Base-by-base conservation (phyloP, 2,888 invertebrate genomes). In the Pristionchus fissidentatus region DNA sequence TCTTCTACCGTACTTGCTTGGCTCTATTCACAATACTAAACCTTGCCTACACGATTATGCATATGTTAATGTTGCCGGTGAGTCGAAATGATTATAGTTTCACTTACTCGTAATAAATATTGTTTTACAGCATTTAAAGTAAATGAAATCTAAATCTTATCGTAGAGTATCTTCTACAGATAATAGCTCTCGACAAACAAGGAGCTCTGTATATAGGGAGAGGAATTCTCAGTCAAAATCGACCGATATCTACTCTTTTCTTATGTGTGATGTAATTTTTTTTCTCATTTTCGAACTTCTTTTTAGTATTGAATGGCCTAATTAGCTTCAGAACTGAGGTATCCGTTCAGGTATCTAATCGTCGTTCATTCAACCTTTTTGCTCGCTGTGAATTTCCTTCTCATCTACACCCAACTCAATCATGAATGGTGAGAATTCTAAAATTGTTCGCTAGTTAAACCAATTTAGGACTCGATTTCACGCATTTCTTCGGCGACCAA, bases 271-370 rank as follows among this genome's bases (percentile, higher is more conserved):
- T 77, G 49, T 29, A 43, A 15, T 32, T 22, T 26, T 43, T 73
- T 41, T 19, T 49, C n/a, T n/a, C n/a, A n/a, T 43, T 43, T 46
- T n/a, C n/a, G n/a, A n/a, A n/a, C n/a, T n/a, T n/a, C n/a, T n/a
- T n/a, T n/a, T n/a, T n/a, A n/a, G n/a, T n/a, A n/a, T n/a, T n/a
- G n/a, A n/a, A n/a, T n/a, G n/a, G n/a, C n/a, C n/a, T n/a, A n/a
- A n/a, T n/a, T n/a, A n/a, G 7, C 73, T 10, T n/a, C 43, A 22
- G n/a, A n/a, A n/a, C n/a, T n/a, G n/a, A n/a, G n/a, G n/a, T n/a
- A n/a, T n/a, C n/a, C n/a, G n/a, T n/a, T 46, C 49, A 77, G 77
- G 77, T 77, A 77, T 77, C 77, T 77, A 4, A 52, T 77, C 77
- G 77, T 77, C 32, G 77, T 77, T 49, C 77, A 77, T 35, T 77